A percentile compares a stretch with the other conserved stretches of the same genome.
phyloP scores from a whole-genome alignment of 2,888 invertebrate genomes.

The Enoplolaimus lenunculus region DNA sequence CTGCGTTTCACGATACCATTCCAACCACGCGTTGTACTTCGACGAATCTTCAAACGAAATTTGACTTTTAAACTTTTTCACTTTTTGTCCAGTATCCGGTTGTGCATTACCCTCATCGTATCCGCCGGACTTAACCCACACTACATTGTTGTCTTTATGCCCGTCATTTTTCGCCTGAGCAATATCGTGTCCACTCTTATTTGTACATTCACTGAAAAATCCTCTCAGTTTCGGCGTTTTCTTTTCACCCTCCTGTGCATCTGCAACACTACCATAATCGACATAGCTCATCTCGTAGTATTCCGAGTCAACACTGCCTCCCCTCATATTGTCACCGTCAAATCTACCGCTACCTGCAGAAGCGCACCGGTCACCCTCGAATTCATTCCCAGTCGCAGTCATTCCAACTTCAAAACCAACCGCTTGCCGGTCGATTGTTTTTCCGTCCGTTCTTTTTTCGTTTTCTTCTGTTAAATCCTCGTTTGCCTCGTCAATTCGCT shows the following conservation, averaged over 20 bases:
- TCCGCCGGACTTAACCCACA: not conserved
- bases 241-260: no score
- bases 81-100: not conserved
- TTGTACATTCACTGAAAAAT: no score
- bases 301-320: not conserved
- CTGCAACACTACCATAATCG: not conserved
- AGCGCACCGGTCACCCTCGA: no score
- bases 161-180: no score
- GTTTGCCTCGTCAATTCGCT: not conserved
- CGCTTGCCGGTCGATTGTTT: no score
- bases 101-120: not conserved
- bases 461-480: not conserved
- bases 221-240: no score
- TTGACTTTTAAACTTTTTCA: not conserved
- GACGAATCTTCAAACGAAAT: not conserved
- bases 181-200: no score
- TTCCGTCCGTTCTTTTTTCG: not conserved
- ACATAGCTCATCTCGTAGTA: no score
- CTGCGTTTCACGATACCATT: not conserved
- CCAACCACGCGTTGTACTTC: not conserved
- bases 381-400: no score
- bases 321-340: not conserved
- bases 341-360: not conserved
- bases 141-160: not conserved
- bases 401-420: no score